Evolutionary conservation across 2,888 invertebrate species (phyloP), one percentile per base, ranked within the genome.

Genomic region (Clostera curtula): DNA sequence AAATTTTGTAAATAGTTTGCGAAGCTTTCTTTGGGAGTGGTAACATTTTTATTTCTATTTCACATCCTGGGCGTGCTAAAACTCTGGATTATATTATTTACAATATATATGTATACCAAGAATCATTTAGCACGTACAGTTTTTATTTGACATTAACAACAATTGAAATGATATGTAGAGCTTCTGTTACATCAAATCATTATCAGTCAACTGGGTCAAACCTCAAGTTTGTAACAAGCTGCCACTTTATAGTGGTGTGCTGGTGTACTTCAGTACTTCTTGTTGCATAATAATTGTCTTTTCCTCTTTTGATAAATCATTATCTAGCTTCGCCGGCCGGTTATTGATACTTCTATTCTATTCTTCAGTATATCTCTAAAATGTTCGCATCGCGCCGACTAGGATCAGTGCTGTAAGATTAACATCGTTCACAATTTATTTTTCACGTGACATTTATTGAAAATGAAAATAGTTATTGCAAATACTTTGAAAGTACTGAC

Each of bases 321-420:
- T 21, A 19, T 17, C 8, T 9, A 11, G 19, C 3, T 8, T 30
- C 9, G 27, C 44, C 45, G 41, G 47, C 39, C 34, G 31, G 30
- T 39, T 17, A 24, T 18, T 19, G n/a, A 16, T 22, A 21, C 9
- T 23, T 25, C 19, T 24, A 29, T 6, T 26, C 6, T 13, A 22
- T 14, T 25, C 20, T 20, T 19, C 10, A 29, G 14, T 5, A 13
- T 19, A 19, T 25, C 5, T 34, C 17, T 3, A 46, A 4, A 28
- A 74, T 74, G 74, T 69, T 73, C 25, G 56, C 56, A 26, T 34
- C 58, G 15, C 61, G 67, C 15, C 60, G 49, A 36, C 37, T 73
- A 26, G 63, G 60, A 25, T 36, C 46, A 29, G 25, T 65, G 29
- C 42, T 69, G 75, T 76, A 62, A 63, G 53, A n/a, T n/a, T n/a